These are phyloP conservation scores for Paraplagusia blochii DNA, from an alignment of 2,113 vertebrate genomes.

Conservation along the genomic window DNA sequence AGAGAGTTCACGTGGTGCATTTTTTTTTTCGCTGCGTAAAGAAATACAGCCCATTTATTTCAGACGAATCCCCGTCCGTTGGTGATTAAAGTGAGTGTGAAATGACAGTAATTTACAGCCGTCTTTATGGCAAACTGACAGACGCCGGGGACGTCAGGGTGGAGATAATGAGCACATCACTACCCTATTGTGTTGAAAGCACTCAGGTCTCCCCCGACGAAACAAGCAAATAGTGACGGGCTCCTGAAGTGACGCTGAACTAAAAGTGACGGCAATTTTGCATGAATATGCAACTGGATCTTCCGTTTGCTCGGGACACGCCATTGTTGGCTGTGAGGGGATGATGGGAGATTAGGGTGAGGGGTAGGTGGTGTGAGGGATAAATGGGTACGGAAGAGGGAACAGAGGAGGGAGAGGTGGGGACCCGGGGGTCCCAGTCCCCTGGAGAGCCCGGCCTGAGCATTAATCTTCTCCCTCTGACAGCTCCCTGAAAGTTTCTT, in stretches of 20 bases:
- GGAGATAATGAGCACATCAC: slow-evolving; percentile 46
- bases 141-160: slow-evolving; percentile 23
- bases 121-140: slow-evolving; percentile 20
- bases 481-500: slow-evolving; percentile 78
- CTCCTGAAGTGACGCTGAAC: slow-evolving; percentile 24
- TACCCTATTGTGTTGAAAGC: slow-evolving; percentile 26
- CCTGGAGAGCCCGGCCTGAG: slow-evolving; percentile 62
- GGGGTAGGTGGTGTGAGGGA: not conserved
- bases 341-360: slow-evolving; percentile 33
- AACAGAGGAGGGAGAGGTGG: slow-evolving; percentile 8
- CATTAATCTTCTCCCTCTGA: slow-evolving; percentile 80
- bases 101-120: slow-evolving; percentile 17
- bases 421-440: slow-evolving; percentile 45
- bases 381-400: slow-evolving; percentile 47
- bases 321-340: slow-evolving; percentile 45
- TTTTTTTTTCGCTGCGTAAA: too few relatives aligned
- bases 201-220: slow-evolving; percentile 24
- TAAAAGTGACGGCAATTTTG: slow-evolving; percentile 37
- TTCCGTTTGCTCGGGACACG: slow-evolving; percentile 49
- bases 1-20: too few relatives aligned
- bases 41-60: too few relatives aligned
- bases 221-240: slow-evolving; percentile 21
- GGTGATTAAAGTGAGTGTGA: not conserved
- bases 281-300: slow-evolving; percentile 20
- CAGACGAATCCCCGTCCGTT: too few relatives aligned